These are phyloP conservation scores for Pantherophis guttatus DNA, from an alignment of 2,113 vertebrate species.

Conservation along the genomic window DNA sequence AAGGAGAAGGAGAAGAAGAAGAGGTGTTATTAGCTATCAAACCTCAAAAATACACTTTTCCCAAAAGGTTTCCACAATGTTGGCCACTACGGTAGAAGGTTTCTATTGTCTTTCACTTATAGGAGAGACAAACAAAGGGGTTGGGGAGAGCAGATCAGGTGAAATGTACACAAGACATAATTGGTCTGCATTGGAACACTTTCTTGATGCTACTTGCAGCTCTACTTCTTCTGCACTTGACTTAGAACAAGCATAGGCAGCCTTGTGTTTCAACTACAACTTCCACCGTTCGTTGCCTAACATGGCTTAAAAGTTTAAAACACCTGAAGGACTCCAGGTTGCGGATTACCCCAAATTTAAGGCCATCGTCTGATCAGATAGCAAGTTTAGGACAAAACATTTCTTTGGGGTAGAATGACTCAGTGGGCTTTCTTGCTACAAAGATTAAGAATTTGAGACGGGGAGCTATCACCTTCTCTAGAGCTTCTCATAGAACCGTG, in stretches of 20 bases:
- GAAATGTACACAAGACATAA: neutral
- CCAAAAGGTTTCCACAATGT: no score
- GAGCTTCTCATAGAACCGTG: no score
- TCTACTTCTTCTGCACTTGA: neutral
- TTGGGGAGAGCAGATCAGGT: neutral
- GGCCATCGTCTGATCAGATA: neutral
- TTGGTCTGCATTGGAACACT: neutral
- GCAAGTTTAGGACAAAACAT: neutral
- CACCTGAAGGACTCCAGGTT: neutral
- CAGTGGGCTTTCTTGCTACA: neutral
- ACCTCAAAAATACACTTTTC: no score
- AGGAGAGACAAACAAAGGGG: no score
- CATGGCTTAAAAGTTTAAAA: neutral
- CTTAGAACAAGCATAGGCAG: neutral
- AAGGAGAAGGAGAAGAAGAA: no score
- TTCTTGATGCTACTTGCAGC: neutral
- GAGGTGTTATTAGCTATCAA: no score
- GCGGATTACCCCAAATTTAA: neutral
- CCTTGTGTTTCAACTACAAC: neutral
- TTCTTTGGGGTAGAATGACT: neutral
- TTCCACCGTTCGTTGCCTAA: neutral
- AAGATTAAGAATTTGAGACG: neutral
- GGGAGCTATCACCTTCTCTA: no score
- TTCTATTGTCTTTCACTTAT: no score
- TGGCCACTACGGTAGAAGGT: no score